Evolutionary conservation across 2,113 vertebrate species (phyloP).

Genomic region (Notothenia rossii): DNA sequence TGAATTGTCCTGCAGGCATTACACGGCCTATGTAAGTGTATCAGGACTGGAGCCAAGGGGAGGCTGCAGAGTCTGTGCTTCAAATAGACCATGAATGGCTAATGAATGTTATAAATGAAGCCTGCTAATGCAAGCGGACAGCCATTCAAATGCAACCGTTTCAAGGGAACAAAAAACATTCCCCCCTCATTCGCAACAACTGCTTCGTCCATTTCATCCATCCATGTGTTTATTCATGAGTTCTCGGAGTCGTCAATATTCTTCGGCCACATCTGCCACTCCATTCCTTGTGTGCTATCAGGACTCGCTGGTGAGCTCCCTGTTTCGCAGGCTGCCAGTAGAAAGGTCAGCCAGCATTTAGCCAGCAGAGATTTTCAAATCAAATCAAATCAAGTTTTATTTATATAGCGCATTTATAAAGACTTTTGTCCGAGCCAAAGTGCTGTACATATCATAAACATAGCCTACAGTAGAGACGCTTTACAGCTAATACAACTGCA

Average conservation of each 20-base stretch:
- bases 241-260: constrained; percentile 56
- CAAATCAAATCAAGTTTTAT: too few species aligned
- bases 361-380: constrained; percentile 42
- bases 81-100: constrained; percentile 66
- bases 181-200: constrained; percentile 38
- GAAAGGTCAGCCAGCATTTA: constrained; percentile 81
- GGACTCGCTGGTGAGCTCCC: constrained; percentile 29
- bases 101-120: constrained; percentile 79
- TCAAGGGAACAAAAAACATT: constrained; percentile 51
- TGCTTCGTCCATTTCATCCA: constrained; percentile 54
- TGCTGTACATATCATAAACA: too few species aligned
- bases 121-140: constrained; percentile 65
- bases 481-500: too few species aligned
- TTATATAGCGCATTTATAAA: too few species aligned
- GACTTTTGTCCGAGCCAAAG: too few species aligned
- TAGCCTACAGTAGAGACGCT: too few species aligned
- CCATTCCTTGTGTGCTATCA: constrained; percentile 40
- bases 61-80: constrained; percentile 38
- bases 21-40: constrained; percentile 63
- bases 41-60: constrained; percentile 54
- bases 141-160: constrained; percentile 56
- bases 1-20: constrained; percentile 76
- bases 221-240: constrained; percentile 59
- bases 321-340: constrained; percentile 49
- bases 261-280: constrained; percentile 53